phyloP scores from a whole-genome alignment of 2,113 vertebrate species.

The Microcebus griseorufus region DNA sequence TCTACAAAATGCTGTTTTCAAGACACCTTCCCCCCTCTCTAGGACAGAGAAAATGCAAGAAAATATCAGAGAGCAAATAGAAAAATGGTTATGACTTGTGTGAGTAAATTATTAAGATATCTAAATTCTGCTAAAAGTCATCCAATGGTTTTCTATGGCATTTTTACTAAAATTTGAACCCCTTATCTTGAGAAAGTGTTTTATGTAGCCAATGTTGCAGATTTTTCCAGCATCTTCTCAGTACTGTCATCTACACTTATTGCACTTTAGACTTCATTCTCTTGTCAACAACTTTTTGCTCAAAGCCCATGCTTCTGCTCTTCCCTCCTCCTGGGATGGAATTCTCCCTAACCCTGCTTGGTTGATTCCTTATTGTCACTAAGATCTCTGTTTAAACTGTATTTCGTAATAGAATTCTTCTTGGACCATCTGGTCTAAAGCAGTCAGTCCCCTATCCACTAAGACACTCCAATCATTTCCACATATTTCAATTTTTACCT shows the following conservation, averaged over 20 bases:
- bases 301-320: neutral
- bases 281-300: neutral
- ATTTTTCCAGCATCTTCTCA: neutral
- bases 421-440: neutral
- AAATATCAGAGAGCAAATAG: neutral
- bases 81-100: neutral
- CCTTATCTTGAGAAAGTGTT: neutral
- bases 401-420: neutral
- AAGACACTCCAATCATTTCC: neutral
- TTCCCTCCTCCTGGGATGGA: neutral
- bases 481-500: neutral
- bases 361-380: neutral
- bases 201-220: neutral
- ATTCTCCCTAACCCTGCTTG: neutral
- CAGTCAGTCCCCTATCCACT: neutral
- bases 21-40: too few species aligned
- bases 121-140: neutral
- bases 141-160: neutral
- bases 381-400: neutral
- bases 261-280: neutral
- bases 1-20: neutral
- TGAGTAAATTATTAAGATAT: neutral
- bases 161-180: neutral
- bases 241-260: fast-evolving
- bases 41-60: neutral